phyloP scores from a whole-genome alignment of 2,113 vertebrate genomes.

The Pluvianellus socialis region DNA sequence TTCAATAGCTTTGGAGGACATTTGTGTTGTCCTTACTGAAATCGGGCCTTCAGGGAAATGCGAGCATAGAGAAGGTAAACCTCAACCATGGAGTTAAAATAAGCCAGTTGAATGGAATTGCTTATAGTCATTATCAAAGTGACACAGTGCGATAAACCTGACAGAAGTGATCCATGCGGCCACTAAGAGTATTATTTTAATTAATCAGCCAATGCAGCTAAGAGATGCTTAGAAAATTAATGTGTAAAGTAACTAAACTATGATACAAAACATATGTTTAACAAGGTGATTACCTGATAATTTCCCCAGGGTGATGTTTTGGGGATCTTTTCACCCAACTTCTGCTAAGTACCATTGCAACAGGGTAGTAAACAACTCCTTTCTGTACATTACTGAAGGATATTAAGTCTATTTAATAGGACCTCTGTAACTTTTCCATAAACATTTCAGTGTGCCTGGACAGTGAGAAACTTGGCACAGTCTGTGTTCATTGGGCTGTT shows the following conservation, averaged over 20 bases:
- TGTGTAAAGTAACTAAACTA: neutral
- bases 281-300: neutral
- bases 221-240: neutral
- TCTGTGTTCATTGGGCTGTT: neutral
- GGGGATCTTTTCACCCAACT: neutral
- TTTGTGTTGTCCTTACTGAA: neutral
- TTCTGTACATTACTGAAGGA: neutral
- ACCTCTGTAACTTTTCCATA: neutral
- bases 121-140: neutral
- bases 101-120: neutral
- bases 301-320: neutral
- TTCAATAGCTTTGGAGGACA: neutral
- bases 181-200: neutral
- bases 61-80: neutral
- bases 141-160: neutral
- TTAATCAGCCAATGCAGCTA: neutral
- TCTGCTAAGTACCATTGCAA: neutral
- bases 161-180: neutral
- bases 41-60: neutral
- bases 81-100: neutral
- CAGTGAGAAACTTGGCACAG: neutral
- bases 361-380: neutral
- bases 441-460: neutral
- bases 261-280: neutral
- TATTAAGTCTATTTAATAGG: neutral